Percentiles rank a stretch among this genome's conserved stretches.
These are phyloP conservation scores for Sturnira hondurensis DNA, from an alignment of 2,113 vertebrate species.

Conservation along the genomic window DNA sequence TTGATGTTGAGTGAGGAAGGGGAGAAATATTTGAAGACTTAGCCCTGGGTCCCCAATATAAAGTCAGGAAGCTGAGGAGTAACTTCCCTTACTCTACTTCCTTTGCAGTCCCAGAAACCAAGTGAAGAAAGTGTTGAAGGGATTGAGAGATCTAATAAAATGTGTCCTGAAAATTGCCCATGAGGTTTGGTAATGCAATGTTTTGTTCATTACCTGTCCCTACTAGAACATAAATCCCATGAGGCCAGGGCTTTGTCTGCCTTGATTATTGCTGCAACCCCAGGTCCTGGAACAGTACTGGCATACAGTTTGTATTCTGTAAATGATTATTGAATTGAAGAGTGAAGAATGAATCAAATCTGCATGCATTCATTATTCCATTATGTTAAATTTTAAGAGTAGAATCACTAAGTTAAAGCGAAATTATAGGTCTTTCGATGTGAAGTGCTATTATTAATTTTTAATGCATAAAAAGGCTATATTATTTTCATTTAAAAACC, in stretches of 20 bases:
- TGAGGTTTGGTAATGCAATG: not conserved
- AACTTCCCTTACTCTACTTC: not conserved
- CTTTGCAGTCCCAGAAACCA: not conserved
- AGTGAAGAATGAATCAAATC: not conserved
- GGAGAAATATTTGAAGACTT: not conserved
- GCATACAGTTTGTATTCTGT: not conserved
- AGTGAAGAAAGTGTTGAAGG: not conserved
- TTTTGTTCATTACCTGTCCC: not conserved
- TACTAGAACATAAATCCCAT: not conserved
- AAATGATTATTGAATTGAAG: not conserved
- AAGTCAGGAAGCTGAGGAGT: not conserved
- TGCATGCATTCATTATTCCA: not conserved
- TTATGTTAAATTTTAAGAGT: conserved; percentile 6
- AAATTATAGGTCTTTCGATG: not conserved
- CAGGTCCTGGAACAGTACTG: not conserved
- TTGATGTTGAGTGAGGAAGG: not conserved
- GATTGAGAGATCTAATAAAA: not conserved
- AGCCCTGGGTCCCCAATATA: not conserved
- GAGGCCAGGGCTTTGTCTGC: not conserved
- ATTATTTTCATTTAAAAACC: conserved; percentile 6
- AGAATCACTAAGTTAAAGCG: conserved; percentile 14
- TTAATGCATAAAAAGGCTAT: not conserved
- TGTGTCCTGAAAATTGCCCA: not conserved
- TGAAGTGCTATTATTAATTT: conserved; percentile 11
- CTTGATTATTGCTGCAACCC: not conserved